These are phyloP conservation scores for Thera obeliscata DNA, from an alignment of 2,888 invertebrate species.

Conservation along the genomic window DNA sequence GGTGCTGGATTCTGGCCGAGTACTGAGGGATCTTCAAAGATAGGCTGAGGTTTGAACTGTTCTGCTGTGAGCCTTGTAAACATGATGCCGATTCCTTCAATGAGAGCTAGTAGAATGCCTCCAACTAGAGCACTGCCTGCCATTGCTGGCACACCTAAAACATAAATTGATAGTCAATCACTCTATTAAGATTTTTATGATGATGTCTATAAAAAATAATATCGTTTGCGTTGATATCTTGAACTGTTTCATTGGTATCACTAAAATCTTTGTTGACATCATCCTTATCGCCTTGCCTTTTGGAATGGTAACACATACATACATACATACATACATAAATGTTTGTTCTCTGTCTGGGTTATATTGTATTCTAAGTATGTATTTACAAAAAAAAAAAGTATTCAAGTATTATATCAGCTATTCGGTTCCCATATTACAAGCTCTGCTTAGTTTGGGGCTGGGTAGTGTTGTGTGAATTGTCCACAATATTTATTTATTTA, in stretches of 20 bases:
- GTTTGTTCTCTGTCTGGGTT: too few relatives aligned
- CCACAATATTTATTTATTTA: too few relatives aligned
- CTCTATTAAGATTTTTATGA: too few relatives aligned
- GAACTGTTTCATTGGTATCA: background rate
- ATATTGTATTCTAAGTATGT: too few relatives aligned
- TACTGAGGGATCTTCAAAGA: conserved; percentile 90
- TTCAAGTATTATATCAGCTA: too few relatives aligned
- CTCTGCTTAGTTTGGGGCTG: too few relatives aligned
- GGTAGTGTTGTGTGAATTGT: too few relatives aligned
- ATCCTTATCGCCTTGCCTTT: background rate
- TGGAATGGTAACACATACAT: too few relatives aligned
- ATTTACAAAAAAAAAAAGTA: too few relatives aligned
- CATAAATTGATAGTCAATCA: background rate
- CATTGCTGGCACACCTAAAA: conserved; percentile 90
- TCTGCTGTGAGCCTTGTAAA: conserved; percentile 96
- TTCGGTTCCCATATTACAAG: too few relatives aligned
- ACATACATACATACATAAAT: too few relatives aligned
- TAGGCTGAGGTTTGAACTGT: conserved; percentile 94
- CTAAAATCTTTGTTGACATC: background rate
- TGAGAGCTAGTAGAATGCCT: conserved; percentile 96
- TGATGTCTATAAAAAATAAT: background rate
- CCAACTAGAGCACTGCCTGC: conserved; percentile 98
- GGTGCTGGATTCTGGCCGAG: conserved; percentile 83
- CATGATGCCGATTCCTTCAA: conserved; percentile 98
- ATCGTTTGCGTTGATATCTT: background rate